Evolutionary conservation across 2,888 invertebrate genomes (phyloP), one percentile per base, ranked within the genome.

Genomic region (Drosophila algonquin): DNA sequence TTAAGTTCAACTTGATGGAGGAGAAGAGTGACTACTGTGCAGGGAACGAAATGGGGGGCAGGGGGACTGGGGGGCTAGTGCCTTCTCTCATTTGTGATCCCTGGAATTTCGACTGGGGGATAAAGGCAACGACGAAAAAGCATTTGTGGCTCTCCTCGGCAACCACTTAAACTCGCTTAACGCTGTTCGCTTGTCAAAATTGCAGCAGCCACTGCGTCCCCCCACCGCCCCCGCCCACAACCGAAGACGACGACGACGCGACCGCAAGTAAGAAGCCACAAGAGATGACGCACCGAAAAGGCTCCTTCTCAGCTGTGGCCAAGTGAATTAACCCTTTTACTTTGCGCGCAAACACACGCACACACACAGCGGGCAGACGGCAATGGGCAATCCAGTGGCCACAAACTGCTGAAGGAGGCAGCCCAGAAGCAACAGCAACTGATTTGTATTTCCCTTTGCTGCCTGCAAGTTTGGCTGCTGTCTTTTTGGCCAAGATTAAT

Each of bases 281-380:
- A 65, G 81, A 79, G 86, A 85, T 84, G 87, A 85, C 83, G 84
- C 80, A 79, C 86, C 68, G 79, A 83, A 81, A 83, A 40, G 40
- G 14, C 57, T 47, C 46, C 74, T 73, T 63, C 69, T 69, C 65
- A 68, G 65, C 69, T 81, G 71, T 83, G 71, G 79, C 75, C 73
- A 83, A 88, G 86, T 88, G 85, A 86, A 86, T 86, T 86, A 86
- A 88, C 85, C 85, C 88, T 86, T 86, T 88, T 86, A 86, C 88
- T 88, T 88, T 85, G 83, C 74, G 63, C 69, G 81, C 72, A 77
- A 52, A 56, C 64, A 50, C 52, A 40, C 71, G 67, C 67, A 52
- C 76, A 60, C 57, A 50, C 54, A 35, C 35, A 35, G 12, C 40
- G 1, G 40, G 40, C 40, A 40, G 6, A 14, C 6, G 40, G 46